Base-by-base conservation (phyloP, 2,888 invertebrate species). In the Helicoverpa assulta region DNA sequence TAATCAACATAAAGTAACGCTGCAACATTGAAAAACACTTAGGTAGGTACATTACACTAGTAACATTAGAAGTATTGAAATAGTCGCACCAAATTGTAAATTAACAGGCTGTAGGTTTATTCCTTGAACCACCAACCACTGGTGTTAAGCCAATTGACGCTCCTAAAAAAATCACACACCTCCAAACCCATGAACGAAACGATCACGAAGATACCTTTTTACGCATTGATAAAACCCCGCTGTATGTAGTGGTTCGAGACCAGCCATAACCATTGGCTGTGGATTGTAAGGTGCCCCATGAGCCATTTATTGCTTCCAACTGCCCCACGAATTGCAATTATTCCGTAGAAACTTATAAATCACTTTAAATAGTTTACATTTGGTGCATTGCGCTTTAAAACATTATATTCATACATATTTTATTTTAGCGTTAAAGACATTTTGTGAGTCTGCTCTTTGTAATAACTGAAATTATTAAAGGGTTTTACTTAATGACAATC, bases 371-470 rank as follows among this genome's bases (percentile, higher is more conserved):
- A 90, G 85, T 85, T 84, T 81, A 83, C 86, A 85, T 86, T 89
- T 86, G 86, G 88, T 91, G 93, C 93, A 92, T 81, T 92, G 92
- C 91, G 91, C 89, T 89, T 89, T 89, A 85, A 84, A 88, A 87
- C 82, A 82, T 55, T 29, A 55, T 51, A 52, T 57, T 66, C 10
- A 40, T 54, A 18, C 5, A 50, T 63, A 37, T 19, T 21, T 61
- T 63, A 37, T 19, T 21, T 61, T 40, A 19, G 29, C 18, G 37
- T 29, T 18, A 59, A 63, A 74, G 50, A 54, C 58, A 6, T 37
- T 58, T 62, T 2, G 26, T 57, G 50, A 12, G 40, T 47, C 47
- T 47, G n/a, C 5, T 47, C 47, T 47, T 4, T 47, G n/a, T 3
- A 40, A 12, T 4, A 40, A 40, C 40, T 40, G 40, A 40, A 40